A percentile compares a stretch with the other conserved stretches of the same genome.
Evolutionary conservation across 2,888 invertebrate genomes (phyloP).

Genomic region (Villa cingulata): DNA sequence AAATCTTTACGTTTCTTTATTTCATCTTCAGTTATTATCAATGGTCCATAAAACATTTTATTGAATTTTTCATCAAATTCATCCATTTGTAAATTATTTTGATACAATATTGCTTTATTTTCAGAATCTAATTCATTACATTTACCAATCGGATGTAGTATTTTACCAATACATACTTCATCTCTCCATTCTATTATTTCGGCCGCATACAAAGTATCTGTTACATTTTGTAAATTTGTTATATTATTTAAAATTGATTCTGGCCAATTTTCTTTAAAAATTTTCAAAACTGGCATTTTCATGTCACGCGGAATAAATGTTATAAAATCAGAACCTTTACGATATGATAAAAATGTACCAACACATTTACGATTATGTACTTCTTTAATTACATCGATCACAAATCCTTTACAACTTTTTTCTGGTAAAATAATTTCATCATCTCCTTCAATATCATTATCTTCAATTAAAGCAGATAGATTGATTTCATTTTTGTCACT

Average conservation of each 20-base stretch:
- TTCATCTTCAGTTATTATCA: conserved; percentile 39
- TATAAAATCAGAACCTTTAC: conserved; percentile 47
- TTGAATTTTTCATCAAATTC: conserved; percentile 48
- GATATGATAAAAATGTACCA: conserved; percentile 41
- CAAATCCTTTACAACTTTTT: conserved; percentile 36
- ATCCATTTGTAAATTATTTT: conserved; percentile 59
- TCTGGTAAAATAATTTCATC: conserved; percentile 18
- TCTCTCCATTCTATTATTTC: conserved; percentile 56
- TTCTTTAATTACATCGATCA: conserved; percentile 62
- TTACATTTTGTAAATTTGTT: conserved; percentile 30
- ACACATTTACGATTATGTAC: conserved; percentile 60
- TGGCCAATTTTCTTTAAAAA: conserved; percentile 53
- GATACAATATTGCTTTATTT: conserved; percentile 63
- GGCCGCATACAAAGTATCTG: conserved; percentile 49
- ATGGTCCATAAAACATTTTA: conserved; percentile 36
- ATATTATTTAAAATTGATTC: conserved; percentile 15
- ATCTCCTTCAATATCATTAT: conserved; percentile 18
- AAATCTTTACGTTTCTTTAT: conserved; percentile 45
- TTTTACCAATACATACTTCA: conserved; percentile 42
- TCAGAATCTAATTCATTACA: conserved; percentile 65
- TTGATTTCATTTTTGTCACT: not conserved
- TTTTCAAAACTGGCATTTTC: conserved; percentile 61
- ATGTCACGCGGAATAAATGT: conserved; percentile 66
- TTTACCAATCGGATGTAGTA: conserved; percentile 58
- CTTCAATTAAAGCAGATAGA: not conserved